These are phyloP conservation scores for Phasianus colchicus DNA, from an alignment of 2,113 vertebrate genomes.

Conservation along the genomic window DNA sequence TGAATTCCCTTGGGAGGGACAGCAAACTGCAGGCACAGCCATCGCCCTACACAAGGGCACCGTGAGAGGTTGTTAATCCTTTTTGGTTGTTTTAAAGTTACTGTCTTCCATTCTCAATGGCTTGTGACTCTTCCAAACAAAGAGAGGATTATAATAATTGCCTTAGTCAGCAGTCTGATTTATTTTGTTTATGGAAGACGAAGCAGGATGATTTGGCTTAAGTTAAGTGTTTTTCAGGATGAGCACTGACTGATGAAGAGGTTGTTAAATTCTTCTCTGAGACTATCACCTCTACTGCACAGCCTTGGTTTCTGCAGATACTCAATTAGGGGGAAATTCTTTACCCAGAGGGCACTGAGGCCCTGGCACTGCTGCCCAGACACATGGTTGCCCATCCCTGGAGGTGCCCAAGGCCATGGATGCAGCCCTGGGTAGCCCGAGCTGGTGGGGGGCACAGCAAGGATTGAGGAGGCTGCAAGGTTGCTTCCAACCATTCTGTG, in stretches of 20 bases:
- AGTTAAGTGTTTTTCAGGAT: neutral
- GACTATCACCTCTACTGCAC: neutral
- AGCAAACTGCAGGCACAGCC: neutral
- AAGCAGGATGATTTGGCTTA: neutral
- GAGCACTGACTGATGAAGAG: neutral
- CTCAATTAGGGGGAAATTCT: neutral
- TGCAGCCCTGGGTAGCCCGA: neutral
- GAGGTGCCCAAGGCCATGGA: neutral
- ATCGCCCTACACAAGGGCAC: neutral
- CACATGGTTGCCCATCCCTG: neutral
- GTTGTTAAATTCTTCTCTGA: conserved; percentile 4
- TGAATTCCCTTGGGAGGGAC: conserved; percentile 20
- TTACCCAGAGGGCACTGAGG: neutral
- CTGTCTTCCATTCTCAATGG: conserved; percentile 35
- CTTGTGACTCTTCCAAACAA: conserved; percentile 20
- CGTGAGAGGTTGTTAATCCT: neutral
- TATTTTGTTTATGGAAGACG: conserved; percentile 20
- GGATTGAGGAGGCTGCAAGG: neutral
- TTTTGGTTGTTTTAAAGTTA: neutral
- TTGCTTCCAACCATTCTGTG: neutral
- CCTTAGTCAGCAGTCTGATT: neutral
- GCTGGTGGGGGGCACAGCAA: neutral
- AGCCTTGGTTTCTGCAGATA: neutral
- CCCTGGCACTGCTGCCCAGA: neutral
- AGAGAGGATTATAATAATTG: neutral